Base-by-base conservation (phyloP, 2,797 vertebrate species). In the Bradypus variegatus region DNA sequence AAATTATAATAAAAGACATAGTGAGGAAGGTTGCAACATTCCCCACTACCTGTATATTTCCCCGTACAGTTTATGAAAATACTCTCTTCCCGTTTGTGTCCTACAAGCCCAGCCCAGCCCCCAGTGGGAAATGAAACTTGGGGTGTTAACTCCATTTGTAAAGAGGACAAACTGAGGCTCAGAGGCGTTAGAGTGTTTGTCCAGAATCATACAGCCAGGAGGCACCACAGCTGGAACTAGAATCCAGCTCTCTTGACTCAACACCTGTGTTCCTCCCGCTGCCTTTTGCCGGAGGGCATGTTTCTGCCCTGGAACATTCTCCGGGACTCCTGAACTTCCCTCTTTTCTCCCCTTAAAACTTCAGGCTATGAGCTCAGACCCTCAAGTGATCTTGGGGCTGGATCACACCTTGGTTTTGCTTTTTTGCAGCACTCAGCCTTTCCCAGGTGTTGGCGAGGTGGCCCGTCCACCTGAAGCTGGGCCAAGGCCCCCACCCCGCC, bases 141-240 rank as follows among this genome's bases (percentile, higher is more conserved):
- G 29, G 62, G 27, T 27, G 5, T n/a, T 0, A 0, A 25, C 55
- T 53, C 83, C 55, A 38, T 58, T 64, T 45, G 76, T 77, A 19
- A 33, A 6, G n/a, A 25, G 10, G 58, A 21, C 1, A 14, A 55
- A 29, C 45, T 25, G 50, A 67, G 82, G 25, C 86, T 58, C 82
- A 41, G 89, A 16, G 1, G 0, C 1, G 4, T 27, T 50, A 53
- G 62, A 4, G 9, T 36, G 0, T 62, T 19, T 70, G n/a, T 16
- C 91, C 31, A 10, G 65, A 45, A 25, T 21, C 48, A 88, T 41
- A 70, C 45, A 65, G 48, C 50, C 16, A 0, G 3, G 15, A 2
- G 5, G 25, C 53, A 23, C 80, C 55, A 50, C 64, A 15, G 62
- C 76, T 5, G 0, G 48, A 29, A n/a, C 89, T 67, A 45, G 84